Evolutionary conservation across 2,888 invertebrate species (phyloP).

Genomic region (Lasiommata megera): DNA sequence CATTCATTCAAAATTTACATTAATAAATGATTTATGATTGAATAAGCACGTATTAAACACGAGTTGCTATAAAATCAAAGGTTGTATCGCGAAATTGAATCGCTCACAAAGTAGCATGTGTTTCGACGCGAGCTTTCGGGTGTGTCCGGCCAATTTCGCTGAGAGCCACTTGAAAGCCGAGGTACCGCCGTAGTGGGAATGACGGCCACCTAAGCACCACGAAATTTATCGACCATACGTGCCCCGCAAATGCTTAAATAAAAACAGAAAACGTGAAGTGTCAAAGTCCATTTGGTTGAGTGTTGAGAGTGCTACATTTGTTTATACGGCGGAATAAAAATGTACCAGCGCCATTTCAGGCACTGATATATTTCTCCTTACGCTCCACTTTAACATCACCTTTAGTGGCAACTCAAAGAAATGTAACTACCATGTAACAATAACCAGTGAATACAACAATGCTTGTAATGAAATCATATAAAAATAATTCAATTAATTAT

Average conservation of each 20-base stretch:
- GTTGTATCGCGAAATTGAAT: slow-evolving; percentile 29
- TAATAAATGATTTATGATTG: too few species aligned
- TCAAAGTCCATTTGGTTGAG: slow-evolving; percentile 51
- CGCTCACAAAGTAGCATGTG: slow-evolving; percentile 31
- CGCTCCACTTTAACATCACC: background rate
- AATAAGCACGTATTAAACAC: too few species aligned
- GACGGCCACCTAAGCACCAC: slow-evolving; percentile 65
- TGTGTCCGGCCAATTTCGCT: slow-evolving; percentile 60
- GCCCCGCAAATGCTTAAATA: slow-evolving; percentile 54
- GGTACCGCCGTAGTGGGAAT: slow-evolving; percentile 53
- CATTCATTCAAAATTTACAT: too few species aligned
- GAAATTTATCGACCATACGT: slow-evolving; percentile 72
- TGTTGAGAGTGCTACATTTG: slow-evolving; percentile 19
- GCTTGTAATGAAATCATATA: too few species aligned
- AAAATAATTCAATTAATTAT: too few species aligned
- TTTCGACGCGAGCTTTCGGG: slow-evolving; percentile 41
- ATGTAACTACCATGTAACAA: too few species aligned
- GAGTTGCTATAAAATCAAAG: background rate
- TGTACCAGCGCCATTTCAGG: background rate
- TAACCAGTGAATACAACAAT: too few species aligned
- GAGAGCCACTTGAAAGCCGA: slow-evolving; percentile 52
- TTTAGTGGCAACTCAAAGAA: background rate
- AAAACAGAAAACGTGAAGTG: slow-evolving; percentile 58
- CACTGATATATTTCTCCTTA: slow-evolving; percentile 2
- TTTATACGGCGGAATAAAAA: slow-evolving; percentile 4